These are phyloP conservation scores for Steinernema khuongi DNA, from an alignment of 1,140 invertebrate species.

Conservation along the genomic window DNA sequence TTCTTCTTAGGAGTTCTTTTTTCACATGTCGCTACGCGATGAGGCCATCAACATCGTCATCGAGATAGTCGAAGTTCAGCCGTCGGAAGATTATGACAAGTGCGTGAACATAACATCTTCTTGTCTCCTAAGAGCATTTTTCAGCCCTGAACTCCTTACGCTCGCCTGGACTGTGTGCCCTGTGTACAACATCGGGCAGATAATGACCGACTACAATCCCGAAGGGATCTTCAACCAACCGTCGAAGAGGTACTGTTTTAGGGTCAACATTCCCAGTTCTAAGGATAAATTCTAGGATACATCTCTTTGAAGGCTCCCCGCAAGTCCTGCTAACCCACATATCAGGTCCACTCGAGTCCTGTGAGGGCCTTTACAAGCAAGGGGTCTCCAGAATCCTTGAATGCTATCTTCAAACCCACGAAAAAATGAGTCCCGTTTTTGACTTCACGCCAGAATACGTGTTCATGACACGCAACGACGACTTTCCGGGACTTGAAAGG, in stretches of 20 bases:
- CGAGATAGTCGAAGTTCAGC: not conserved
- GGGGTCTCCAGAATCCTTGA: constrained; percentile 7
- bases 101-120: not conserved
- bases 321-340: not conserved
- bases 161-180: not conserved
- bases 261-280: too few species aligned
- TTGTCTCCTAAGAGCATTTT: not conserved
- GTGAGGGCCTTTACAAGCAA: not conserved
- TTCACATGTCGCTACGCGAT: not conserved
- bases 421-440: not conserved
- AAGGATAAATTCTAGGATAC: not conserved
- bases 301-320: not conserved
- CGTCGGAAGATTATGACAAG: not conserved
- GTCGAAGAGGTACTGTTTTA: not conserved
- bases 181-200: not conserved
- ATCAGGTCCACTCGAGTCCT: not conserved
- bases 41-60: not conserved
- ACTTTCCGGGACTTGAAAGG: not conserved
- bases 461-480: not conserved
- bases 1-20: constrained; percentile 1
- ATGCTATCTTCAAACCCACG: constrained; percentile 1
- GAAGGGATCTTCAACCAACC: not conserved
- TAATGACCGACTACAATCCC: not conserved
- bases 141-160: not conserved
- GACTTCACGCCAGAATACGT: constrained; percentile 3